phyloP scores from a whole-genome alignment of 2,797 vertebrate genomes.

The Coreius guichenoti region DNA sequence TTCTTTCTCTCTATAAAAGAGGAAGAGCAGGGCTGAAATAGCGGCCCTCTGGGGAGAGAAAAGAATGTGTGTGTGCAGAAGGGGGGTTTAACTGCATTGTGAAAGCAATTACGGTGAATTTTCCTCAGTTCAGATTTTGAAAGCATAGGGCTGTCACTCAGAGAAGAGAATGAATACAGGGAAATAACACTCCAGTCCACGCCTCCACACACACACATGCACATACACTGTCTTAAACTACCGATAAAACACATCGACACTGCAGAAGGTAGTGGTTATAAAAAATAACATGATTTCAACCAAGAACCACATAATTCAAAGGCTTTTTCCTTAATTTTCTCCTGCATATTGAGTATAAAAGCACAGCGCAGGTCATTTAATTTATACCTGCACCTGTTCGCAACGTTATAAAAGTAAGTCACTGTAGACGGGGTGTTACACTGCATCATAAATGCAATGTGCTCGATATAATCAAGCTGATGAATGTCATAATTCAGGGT shows the following conservation, averaged over 20 bases:
- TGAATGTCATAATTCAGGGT: conserved; percentile 40
- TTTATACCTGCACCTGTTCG: background rate
- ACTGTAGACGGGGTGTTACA: conserved; percentile 5
- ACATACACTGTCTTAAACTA: conserved; percentile 24
- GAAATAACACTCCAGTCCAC: conserved; percentile 77
- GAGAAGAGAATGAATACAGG: conserved; percentile 70
- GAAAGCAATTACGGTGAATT: conserved; percentile 84
- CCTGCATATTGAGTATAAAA: background rate
- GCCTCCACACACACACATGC: conserved; percentile 23
- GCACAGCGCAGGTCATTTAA: conserved; percentile 3
- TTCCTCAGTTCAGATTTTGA: conserved; percentile 82
- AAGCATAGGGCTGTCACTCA: conserved; percentile 80
- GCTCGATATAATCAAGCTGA: conserved; percentile 34
- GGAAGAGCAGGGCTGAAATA: conserved; percentile 61
- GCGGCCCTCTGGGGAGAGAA: conserved; percentile 51
- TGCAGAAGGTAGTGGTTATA: conserved; percentile 7
- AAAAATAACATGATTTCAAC: conserved; percentile 21
- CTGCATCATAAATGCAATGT: conserved; percentile 28
- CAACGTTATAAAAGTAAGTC: conserved; percentile 14
- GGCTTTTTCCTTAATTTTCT: conserved; percentile 11
- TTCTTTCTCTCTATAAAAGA: conserved; percentile 64
- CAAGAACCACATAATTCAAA: background rate
- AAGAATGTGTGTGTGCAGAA: conserved; percentile 35
- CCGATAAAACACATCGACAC: conserved; percentile 10
- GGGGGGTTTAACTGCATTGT: conserved; percentile 74